These are phyloP conservation scores for Toxotes chatareus DNA, from an alignment of 2,113 vertebrate genomes.

Conservation along the genomic window DNA sequence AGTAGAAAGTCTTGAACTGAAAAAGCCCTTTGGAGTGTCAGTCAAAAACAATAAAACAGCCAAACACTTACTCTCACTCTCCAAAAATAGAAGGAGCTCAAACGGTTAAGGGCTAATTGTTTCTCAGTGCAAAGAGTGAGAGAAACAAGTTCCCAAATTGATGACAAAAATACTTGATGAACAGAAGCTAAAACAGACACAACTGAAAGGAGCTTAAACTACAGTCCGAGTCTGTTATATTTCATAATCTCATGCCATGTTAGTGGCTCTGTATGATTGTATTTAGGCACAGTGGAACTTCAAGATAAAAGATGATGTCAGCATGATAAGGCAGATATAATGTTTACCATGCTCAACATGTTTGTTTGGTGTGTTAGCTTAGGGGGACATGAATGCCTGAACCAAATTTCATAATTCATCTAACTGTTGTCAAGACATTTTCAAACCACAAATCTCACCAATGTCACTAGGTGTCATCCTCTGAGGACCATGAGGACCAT, in stretches of 20 bases:
- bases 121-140: background rate
- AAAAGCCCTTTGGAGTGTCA: constrained; percentile 48
- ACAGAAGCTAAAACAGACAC: background rate
- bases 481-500: background rate
- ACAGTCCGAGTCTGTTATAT: background rate
- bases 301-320: background rate
- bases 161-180: background rate
- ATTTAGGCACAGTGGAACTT: background rate
- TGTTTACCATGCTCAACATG: background rate
- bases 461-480: background rate
- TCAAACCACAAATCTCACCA: background rate
- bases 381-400: background rate
- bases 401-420: background rate
- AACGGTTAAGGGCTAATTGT: background rate
- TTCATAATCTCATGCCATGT: background rate
- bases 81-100: background rate
- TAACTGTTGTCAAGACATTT: background rate
- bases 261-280: background rate
- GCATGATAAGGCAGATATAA: no score
- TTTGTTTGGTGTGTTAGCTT: background rate
- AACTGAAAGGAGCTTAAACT: background rate
- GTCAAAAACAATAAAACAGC: constrained; percentile 41
- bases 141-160: background rate
- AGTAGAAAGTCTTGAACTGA: constrained; percentile 26
- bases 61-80: constrained; percentile 23